These are phyloP conservation scores for Carcina quercana DNA, from an alignment of 2,888 invertebrate genomes.

Conservation along the genomic window DNA sequence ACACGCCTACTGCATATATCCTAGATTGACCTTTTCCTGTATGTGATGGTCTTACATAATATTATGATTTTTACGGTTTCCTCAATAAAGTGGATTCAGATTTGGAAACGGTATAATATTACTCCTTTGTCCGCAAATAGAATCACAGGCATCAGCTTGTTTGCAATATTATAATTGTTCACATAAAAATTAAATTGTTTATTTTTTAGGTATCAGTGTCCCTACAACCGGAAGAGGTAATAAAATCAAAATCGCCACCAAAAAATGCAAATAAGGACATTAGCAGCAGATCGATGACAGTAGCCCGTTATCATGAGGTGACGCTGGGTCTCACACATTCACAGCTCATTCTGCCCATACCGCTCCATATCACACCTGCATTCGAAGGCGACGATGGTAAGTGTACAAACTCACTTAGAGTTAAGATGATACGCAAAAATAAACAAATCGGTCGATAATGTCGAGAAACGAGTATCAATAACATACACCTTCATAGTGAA, in stretches of 20 bases:
- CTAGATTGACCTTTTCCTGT: too few species aligned
- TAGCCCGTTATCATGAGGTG: constrained; percentile 94
- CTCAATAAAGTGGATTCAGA: too few species aligned
- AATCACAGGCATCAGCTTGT: too few species aligned
- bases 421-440: constrained; percentile 3
- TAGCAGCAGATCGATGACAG: constrained; percentile 80
- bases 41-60: too few species aligned
- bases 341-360: constrained; percentile 94
- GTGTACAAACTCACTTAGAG: constrained; percentile 3
- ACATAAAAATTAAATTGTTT: neutral
- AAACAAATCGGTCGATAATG: too few species aligned
- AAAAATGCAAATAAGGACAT: constrained; percentile 54
- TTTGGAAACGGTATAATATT: too few species aligned
- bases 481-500: too few species aligned
- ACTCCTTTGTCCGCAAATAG: too few species aligned
- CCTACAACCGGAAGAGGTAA: constrained; percentile 93
- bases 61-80: too few species aligned
- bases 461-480: too few species aligned
- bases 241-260: constrained; percentile 58
- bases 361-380: constrained; percentile 95
- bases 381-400: constrained; percentile 92
- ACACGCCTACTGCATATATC: too few species aligned
- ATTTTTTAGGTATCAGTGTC: constrained; percentile 82
- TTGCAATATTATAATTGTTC: too few species aligned
- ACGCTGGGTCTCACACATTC: constrained; percentile 91